Base-by-base conservation (phyloP, 2,113 vertebrate species). In the Danio rerio region DNA sequence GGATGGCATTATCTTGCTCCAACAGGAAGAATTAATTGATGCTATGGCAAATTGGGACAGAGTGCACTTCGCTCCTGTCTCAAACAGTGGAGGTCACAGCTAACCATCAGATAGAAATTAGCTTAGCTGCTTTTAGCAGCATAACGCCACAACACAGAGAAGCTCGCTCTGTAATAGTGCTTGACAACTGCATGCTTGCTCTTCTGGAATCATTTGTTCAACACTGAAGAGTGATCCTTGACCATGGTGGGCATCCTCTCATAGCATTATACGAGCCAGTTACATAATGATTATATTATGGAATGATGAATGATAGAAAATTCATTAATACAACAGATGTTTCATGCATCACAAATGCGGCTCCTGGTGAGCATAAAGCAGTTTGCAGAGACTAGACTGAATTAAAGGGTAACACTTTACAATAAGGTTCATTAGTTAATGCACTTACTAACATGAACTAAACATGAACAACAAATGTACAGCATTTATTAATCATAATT, bases 1-100 rank as follows among this genome's bases (percentile, higher is more conserved):
- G 43, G 1, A 16, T 76, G 55, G n/a, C 75, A 78, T 61, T 47
- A 75, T 75, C 40, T 49, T 47, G 56, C 56, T 76, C 11, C 45
- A 63, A 63, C 4, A 78, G 42, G 7, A 78, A 15, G 40, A 59
- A 78, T 7, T 1, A 6, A 76, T 15, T 76, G 56, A 11, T 5
- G 7, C 40, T 56, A 61, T 47, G 42, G 55, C 40, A 76, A 47
- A 61, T 16, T 15, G 4, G 42, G 55, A 61, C 73, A 47, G 55
- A 20, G n/a, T 47, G 20, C 15, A 3, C 11, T 40, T 13, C 0
- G 3, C 16, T 61, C 9, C 71, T 56, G 5, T 76, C 73, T 76
- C 7, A 1, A 49, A 49, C 56, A 61, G 15, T 61, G n/a, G 10
- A 56, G 53, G 55, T n/a, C n/a, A 47, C 18, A 49, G 4, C 7